Evolutionary conservation across 2,888 invertebrate species (phyloP), one percentile per base, ranked within the genome.

Genomic region (Cactoblastis cactorum): DNA sequence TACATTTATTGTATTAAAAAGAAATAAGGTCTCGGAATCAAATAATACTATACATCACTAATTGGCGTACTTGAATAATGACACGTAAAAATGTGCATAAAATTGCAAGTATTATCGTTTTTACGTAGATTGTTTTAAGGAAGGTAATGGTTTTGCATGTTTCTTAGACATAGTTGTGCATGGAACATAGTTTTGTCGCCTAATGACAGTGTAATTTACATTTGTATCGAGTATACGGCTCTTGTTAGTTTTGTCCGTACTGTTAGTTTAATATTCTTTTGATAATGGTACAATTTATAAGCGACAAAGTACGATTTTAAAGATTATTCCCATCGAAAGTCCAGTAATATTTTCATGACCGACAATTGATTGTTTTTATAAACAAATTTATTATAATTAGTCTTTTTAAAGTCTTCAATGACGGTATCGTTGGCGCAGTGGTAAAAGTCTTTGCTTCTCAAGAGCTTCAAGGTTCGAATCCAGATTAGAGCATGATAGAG

Each of bases 131-230:
- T 9, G 0, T 0, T 17, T 43, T 9, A 28, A 11, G 15, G 28
- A 17, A 5, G 11, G 12, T 28, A 43, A 43, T 43, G 14, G 12
- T 9, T 4, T 15, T 15, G 39, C 5, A 22, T 22, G 15, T 28
- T n/a, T 43, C 15, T 43, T 43, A 43, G 43, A 17, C 43, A 18
- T 19, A 5, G 28, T 15, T 8, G 11, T 15, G 17, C 24, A 32
- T 28, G 28, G 43, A 43, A 43, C 28, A 43, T 11, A 17, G 43
- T 28, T 43, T 43, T 28, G 43, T 43, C 43, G 43, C 28, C 43
- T 43, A 43, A 43, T 43, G 28, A 28, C 43, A 9, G 43, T 43
- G 43, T 43, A 43, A 43, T 43, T 43, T 43, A 24, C 43, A 43
- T 43, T 43, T 43, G 43, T 43, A 43, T 17, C 43, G 43, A 43